These are phyloP conservation scores for Pachypanchax playfairii DNA, from an alignment of 2,113 vertebrate species.

Conservation along the genomic window DNA sequence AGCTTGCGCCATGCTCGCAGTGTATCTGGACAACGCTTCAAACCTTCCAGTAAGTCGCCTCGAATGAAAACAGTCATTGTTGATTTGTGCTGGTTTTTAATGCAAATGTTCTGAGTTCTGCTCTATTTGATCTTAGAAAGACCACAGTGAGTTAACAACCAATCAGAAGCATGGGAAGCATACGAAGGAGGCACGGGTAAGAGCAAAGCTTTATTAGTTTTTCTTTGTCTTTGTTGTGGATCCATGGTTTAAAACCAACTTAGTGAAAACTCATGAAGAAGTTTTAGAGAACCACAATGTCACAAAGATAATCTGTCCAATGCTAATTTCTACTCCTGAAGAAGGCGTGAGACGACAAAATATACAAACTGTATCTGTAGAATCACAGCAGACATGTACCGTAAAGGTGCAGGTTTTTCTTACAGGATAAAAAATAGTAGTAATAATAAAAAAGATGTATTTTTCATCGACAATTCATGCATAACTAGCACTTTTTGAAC, in stretches of 20 bases:
- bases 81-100: background rate
- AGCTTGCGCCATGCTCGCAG: conserved; percentile 88
- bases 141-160: conserved; percentile 85
- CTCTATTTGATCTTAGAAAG: conserved; percentile 79
- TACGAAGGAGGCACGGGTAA: conserved; percentile 83
- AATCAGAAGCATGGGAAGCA: conserved; percentile 85
- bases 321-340: too few relatives aligned
- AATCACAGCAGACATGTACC: too few relatives aligned
- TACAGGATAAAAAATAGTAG: too few relatives aligned
- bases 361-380: too few relatives aligned
- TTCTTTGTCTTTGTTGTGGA: background rate
- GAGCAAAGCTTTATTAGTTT: background rate
- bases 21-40: conserved; percentile 91
- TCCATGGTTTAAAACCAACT: background rate
- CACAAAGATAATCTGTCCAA: too few relatives aligned
- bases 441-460: too few relatives aligned
- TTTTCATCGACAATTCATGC: too few relatives aligned
- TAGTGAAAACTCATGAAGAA: background rate
- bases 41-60: conserved; percentile 88
- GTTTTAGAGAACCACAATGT: background rate
- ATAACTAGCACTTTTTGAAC: too few relatives aligned
- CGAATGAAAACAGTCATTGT: too few relatives aligned
- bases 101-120: background rate
- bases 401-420: too few relatives aligned
- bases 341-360: too few relatives aligned